These are phyloP conservation scores for Pseudomyrmex gracilis DNA, from an alignment of 1,140 invertebrate species.

Conservation along the genomic window DNA sequence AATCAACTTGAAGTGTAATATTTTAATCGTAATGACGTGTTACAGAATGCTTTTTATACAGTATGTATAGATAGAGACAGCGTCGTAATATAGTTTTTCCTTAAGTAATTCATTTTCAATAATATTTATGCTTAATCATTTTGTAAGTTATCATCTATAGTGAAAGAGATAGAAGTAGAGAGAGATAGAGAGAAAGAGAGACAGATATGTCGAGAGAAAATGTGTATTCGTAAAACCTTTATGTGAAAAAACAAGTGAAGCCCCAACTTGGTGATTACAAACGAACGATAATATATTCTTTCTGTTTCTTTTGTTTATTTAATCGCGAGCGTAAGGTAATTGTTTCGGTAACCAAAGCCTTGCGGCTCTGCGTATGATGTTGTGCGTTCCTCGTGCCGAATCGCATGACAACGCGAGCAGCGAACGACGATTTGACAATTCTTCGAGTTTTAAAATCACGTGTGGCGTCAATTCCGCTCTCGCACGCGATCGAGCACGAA, in stretches of 20 bases:
- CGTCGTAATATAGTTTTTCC: slow-evolving; percentile 79
- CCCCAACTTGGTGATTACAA: slow-evolving; percentile 59
- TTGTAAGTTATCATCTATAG: slow-evolving; percentile 76
- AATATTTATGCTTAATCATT: slow-evolving; percentile 80
- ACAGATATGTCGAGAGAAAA: slow-evolving; percentile 73
- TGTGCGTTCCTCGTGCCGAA: no score
- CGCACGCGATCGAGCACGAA: no score
- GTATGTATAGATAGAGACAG: slow-evolving; percentile 84
- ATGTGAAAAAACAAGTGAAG: slow-evolving; percentile 71
- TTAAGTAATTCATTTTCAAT: slow-evolving; percentile 79
- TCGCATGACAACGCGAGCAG: no score
- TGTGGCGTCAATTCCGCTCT: no score
- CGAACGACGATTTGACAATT: no score
- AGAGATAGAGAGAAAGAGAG: slow-evolving; percentile 71
- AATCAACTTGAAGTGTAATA: slow-evolving; percentile 77
- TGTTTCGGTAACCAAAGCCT: no score
- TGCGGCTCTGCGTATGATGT: no score
- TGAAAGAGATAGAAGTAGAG: slow-evolving; percentile 55
- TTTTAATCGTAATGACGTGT: slow-evolving; percentile 84
- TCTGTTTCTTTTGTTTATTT: slow-evolving; percentile 34
- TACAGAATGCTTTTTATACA: slow-evolving; percentile 84
- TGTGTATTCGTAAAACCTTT: slow-evolving; percentile 75
- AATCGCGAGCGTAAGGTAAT: slow-evolving; percentile 26
- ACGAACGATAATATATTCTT: slow-evolving; percentile 48
- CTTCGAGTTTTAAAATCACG: no score